Percentiles rank a stretch among this genome's conserved stretches.
Conservation (phyloP, 2,888 invertebrate genomes). For the Bugulina stolonifera region DNA sequence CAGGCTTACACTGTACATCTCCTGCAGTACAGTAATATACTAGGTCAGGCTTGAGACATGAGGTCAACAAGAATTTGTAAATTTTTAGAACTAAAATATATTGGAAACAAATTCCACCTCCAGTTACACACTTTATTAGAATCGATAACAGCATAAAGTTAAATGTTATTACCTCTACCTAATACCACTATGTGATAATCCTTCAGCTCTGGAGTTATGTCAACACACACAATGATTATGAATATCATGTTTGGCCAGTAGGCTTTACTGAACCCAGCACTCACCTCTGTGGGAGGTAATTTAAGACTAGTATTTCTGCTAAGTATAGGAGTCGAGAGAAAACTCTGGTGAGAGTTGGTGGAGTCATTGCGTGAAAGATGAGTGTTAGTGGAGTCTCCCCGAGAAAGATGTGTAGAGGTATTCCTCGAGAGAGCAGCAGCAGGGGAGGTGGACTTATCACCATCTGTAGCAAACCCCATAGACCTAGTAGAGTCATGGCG, state of each 20-base stretch:
- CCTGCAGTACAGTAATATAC: slow-evolving; percentile 53
- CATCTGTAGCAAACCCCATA: background rate
- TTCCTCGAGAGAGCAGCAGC: background rate
- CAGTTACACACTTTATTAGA: no score
- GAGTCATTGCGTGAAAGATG: background rate
- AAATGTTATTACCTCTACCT: no score
- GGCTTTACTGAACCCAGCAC: slow-evolving; percentile 6
- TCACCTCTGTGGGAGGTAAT: slow-evolving; percentile 17
- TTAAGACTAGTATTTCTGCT: slow-evolving; percentile 14
- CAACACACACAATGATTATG: no score
- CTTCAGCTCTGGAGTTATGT: no score
- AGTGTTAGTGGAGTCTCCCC: background rate
- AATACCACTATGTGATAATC: no score
- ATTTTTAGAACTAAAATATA: no score
- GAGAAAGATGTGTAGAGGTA: slow-evolving; percentile 5
- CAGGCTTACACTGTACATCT: slow-evolving; percentile 70
- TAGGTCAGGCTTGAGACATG: no score
- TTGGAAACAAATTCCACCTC: no score
- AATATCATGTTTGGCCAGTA: no score
- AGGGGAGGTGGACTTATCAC: background rate
- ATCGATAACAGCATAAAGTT: no score
- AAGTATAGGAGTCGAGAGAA: slow-evolving; percentile 17
- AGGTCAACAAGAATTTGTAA: no score
- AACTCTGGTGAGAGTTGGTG: slow-evolving; percentile 16
- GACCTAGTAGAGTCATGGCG: background rate